Conservation (phyloP, 2,113 vertebrate genomes). For the Tauraco erythrolophus region DNA sequence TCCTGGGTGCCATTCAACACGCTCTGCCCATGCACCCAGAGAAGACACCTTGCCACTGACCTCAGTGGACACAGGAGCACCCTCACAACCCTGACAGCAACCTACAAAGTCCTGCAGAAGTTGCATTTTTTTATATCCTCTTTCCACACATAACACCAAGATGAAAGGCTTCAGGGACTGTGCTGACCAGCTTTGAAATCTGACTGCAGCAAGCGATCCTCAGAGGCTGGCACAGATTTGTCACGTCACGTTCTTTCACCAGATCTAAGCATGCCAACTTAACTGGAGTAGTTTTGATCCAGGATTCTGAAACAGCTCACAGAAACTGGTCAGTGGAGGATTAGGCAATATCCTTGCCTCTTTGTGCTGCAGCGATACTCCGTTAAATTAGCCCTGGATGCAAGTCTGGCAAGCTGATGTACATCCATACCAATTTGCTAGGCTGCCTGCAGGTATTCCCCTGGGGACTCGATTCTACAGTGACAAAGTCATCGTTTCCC, state of each 20-base stretch:
- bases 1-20: not conserved
- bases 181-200: not conserved
- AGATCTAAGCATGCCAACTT: not conserved
- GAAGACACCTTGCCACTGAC: not conserved
- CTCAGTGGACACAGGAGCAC: not conserved
- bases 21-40: fast-evolving
- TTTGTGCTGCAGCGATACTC: not conserved
- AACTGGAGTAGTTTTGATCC: not conserved
- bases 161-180: not conserved
- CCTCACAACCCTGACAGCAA: not conserved
- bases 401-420: slow-evolving; percentile 12
- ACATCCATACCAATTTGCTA: slow-evolving; percentile 30
- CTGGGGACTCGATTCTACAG: not conserved
- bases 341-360: not conserved
- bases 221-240: not conserved
- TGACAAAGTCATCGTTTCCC: slow-evolving; percentile 19
- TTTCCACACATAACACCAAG: not conserved
- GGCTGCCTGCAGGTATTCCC: slow-evolving; percentile 21
- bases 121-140: not conserved
- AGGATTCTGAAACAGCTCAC: not conserved
- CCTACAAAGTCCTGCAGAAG: not conserved
- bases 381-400: slow-evolving; percentile 6
- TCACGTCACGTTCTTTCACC: not conserved
- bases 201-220: not conserved
- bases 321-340: not conserved